A percentile compares a stretch with the other conserved stretches of the same genome.
phyloP scores from a whole-genome alignment of 1,140 invertebrate species.

The Lepidurus couesii region DNA sequence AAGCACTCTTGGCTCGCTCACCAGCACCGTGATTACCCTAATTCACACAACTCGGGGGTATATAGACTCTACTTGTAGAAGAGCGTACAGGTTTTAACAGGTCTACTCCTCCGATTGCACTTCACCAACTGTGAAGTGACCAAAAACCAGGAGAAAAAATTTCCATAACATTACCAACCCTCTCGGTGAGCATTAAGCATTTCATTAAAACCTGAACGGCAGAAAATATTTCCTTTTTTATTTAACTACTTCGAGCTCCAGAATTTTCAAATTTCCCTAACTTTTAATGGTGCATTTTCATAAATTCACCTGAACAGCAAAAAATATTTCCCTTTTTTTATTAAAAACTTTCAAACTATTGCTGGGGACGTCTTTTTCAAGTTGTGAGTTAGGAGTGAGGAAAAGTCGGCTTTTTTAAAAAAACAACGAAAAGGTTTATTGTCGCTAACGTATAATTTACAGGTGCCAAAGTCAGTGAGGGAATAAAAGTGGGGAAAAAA shows the following conservation, averaged over 20 bases:
- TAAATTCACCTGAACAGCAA: background rate
- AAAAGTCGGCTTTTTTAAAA: background rate
- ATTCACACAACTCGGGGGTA: background rate
- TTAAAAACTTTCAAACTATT: background rate
- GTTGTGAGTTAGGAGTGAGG: background rate
- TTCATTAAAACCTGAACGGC: too few relatives aligned
- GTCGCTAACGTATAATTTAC: slow-evolving; percentile 9
- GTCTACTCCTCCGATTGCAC: too few relatives aligned
- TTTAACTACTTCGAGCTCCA: too few relatives aligned
- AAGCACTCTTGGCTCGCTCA: slow-evolving; percentile 7
- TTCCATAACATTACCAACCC: too few relatives aligned
- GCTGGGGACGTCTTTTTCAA: background rate
- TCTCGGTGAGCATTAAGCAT: too few relatives aligned
- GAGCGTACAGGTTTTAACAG: background rate
- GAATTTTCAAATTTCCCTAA: too few relatives aligned
- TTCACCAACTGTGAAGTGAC: too few relatives aligned
- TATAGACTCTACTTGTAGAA: background rate
- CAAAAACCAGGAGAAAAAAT: too few relatives aligned
- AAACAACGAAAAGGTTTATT: background rate
- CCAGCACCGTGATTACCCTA: slow-evolving; percentile 1
- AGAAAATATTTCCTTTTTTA: too few relatives aligned
- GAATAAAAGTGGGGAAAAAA: background rate
- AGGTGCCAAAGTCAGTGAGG: background rate
- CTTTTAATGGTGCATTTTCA: too few relatives aligned
- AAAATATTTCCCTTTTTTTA: background rate